Conservation (phyloP, 2,888 invertebrate genomes). For the Eristalis intricaria region DNA sequence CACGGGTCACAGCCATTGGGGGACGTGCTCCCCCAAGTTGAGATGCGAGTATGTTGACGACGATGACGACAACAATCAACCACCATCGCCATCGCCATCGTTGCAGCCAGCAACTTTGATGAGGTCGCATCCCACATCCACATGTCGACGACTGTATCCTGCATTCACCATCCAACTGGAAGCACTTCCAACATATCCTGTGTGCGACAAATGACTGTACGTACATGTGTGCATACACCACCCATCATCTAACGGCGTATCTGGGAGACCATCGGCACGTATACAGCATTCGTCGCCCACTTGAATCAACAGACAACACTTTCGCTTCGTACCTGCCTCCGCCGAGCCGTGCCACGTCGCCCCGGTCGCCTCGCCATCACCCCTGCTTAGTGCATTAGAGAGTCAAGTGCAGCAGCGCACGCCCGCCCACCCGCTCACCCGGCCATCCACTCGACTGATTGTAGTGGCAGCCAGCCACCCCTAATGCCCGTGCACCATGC, state of each 20-base stretch:
- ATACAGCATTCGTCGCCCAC: slow-evolving; percentile 50
- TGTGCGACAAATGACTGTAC: slow-evolving; percentile 11
- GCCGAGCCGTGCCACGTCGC: slow-evolving; percentile 22
- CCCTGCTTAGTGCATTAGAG: slow-evolving; percentile 69
- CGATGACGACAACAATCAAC: slow-evolving; percentile 51
- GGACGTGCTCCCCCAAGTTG: slow-evolving; percentile 28
- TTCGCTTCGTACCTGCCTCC: slow-evolving; percentile 61
- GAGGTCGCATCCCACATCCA: slow-evolving; percentile 55
- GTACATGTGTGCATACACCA: slow-evolving; percentile 19
- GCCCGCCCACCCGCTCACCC: background rate
- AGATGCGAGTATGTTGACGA: slow-evolving; percentile 25
- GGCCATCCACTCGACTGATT: slow-evolving; percentile 10
- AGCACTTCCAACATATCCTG: slow-evolving; percentile 64
- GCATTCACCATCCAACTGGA: slow-evolving; percentile 62
- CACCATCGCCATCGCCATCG: slow-evolving; percentile 28
- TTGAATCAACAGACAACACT: slow-evolving; percentile 71
- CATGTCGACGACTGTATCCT: slow-evolving; percentile 64
- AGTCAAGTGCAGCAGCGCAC: slow-evolving; percentile 67
- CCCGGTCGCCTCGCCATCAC: slow-evolving; percentile 14
- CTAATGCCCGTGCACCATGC: slow-evolving; percentile 49
- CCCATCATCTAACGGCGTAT: slow-evolving; percentile 40
- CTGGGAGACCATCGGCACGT: slow-evolving; percentile 52
- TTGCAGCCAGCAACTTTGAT: slow-evolving; percentile 53
- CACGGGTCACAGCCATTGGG: slow-evolving; percentile 47
- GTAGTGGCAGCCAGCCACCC: slow-evolving; percentile 29